Percentiles rank a stretch among this genome's conserved stretches.
These are phyloP conservation scores for Deilephila elpenor DNA, from an alignment of 2,888 invertebrate species.

Conservation along the genomic window DNA sequence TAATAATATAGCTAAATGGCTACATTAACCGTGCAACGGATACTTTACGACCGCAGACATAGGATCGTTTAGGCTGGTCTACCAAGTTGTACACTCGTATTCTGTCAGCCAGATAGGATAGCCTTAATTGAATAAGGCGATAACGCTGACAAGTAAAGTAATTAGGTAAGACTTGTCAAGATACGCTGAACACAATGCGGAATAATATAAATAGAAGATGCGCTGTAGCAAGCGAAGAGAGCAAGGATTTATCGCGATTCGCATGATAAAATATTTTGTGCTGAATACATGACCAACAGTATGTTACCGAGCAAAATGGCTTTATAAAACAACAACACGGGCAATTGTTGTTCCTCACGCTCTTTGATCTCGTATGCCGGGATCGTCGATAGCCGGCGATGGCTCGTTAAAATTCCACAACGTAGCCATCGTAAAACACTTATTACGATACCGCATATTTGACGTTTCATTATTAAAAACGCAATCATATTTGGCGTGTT, in stretches of 20 bases:
- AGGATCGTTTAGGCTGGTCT: neutral
- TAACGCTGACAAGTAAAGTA: neutral
- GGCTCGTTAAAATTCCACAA: slow-evolving; percentile 10
- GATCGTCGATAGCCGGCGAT: slow-evolving; percentile 4
- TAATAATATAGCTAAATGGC: slow-evolving; percentile 20
- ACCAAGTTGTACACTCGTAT: neutral
- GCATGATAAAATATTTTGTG: no score
- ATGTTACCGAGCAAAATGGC: slow-evolving; percentile 1
- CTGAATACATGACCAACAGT: neutral
- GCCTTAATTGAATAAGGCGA: neutral
- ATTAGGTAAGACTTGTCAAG: no score
- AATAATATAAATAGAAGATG: neutral
- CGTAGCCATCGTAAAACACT: slow-evolving; percentile 15
- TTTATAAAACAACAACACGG: slow-evolving; percentile 13
- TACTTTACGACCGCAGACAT: neutral
- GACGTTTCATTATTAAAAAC: slow-evolving; percentile 13
- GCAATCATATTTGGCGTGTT: neutral
- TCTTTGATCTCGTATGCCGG: slow-evolving; percentile 19
- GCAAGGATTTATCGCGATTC: neutral
- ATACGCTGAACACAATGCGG: neutral
- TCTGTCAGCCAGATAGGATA: neutral
- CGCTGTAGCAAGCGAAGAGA: neutral
- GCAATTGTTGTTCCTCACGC: slow-evolving; percentile 23
- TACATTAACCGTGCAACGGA: neutral
- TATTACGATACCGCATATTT: slow-evolving; percentile 10